Conservation (phyloP, 2,113 vertebrate species). For the Serilophus lunatus region DNA sequence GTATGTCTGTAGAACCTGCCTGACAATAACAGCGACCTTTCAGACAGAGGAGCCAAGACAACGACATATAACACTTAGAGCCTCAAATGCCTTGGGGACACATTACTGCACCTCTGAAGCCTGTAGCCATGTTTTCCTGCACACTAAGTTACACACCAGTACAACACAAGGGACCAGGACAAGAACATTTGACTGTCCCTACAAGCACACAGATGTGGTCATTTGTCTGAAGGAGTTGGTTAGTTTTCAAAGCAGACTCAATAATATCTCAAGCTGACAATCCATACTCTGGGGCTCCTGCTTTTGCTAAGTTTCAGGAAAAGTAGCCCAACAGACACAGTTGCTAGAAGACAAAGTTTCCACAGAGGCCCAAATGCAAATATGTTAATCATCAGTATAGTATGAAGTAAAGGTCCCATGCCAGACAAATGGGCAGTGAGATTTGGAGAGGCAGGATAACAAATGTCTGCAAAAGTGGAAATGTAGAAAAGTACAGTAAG, state of each 20-base stretch:
- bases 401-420: not conserved
- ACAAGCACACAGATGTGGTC: not conserved
- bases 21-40: not conserved
- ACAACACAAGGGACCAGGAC: not conserved
- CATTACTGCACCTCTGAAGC: accelerated
- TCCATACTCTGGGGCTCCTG: not conserved
- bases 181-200: not conserved
- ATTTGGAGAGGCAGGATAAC: not conserved
- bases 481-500: not conserved
- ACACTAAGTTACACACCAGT: not conserved
- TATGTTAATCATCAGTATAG: not conserved
- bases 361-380: not conserved
- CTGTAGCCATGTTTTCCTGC: not conserved
- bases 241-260: not conserved
- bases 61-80: not conserved
- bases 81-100: not conserved
- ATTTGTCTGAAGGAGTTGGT: not conserved
- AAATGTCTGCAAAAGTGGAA: not conserved
- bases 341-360: not conserved
- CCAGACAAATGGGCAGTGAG: not conserved
- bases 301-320: not conserved
- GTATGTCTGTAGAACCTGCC: not conserved
- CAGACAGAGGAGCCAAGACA: not conserved
- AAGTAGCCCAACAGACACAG: not conserved
- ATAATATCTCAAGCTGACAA: not conserved